Conservation (phyloP, 2,888 invertebrate species). For the Phalera bucephala region DNA sequence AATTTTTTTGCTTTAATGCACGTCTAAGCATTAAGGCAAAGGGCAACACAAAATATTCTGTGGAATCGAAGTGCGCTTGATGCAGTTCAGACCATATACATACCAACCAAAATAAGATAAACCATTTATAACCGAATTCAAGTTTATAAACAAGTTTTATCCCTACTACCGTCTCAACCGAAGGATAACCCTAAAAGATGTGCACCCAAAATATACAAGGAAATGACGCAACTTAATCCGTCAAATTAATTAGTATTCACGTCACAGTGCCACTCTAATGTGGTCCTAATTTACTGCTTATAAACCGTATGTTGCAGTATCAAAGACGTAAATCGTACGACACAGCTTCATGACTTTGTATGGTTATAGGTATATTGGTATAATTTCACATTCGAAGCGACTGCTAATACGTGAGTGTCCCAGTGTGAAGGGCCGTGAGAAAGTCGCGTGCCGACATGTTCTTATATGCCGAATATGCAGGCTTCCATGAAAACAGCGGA, state of each 20-base stretch:
- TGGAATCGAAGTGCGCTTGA: no score
- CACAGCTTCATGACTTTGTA: conserved; percentile 21
- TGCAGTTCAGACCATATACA: no score
- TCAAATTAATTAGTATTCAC: conserved; percentile 41
- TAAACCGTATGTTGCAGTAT: neutral
- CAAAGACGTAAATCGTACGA: conserved; percentile 26
- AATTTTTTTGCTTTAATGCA: no score
- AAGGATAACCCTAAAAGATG: no score
- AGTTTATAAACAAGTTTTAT: no score
- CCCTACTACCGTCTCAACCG: no score
- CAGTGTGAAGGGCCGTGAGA: conserved; percentile 64
- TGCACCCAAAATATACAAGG: no score
- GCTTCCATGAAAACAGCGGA: conserved; percentile 26
- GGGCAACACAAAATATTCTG: no score
- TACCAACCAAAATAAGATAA: no score
- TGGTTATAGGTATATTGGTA: conserved; percentile 46
- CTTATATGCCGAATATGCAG: conserved; percentile 35
- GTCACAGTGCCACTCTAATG: conserved; percentile 33
- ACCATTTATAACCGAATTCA: no score
- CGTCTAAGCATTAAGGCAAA: no score
- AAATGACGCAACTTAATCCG: conserved; percentile 49
- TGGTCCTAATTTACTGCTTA: neutral
- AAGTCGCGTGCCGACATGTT: conserved; percentile 54
- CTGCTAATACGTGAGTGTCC: conserved; percentile 48
- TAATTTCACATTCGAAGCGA: conserved; percentile 63